Base-by-base conservation (phyloP, 2,888 invertebrate genomes). In the Phymatocera aterrima region DNA sequence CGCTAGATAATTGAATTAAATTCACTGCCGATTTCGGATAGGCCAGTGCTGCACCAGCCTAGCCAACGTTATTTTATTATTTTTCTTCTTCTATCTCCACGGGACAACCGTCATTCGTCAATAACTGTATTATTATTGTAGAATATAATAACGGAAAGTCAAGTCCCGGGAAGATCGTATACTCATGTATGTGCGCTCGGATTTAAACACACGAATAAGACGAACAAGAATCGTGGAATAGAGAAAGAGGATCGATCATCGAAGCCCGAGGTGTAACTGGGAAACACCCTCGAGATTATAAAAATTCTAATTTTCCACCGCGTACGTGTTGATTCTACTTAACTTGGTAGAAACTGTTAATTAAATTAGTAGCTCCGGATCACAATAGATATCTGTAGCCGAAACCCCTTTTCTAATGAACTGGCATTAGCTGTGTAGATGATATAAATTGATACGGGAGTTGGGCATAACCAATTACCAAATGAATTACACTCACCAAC, bases 391-490 rank as follows among this genome's bases (percentile, higher is more conserved):
- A 61, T n/a, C n/a, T n/a, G n/a, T 46, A 24, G 40, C n/a, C 57
- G 12, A 75, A 65, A 37, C 65, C 75, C 51, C 34, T 68, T 75
- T 57, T 75, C 37, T 60, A 57, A 54, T 75, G 40, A 57, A 57
- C 57, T 5, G 24, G 1, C 40, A 75, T 75, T 57, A 75, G 6
- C 48, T n/a, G n/a, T n/a, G n/a, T n/a, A n/a, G 51, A 54, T 0
- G 31, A 15, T 24, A 75, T 75, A 75, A 75, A 75, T 75, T 46
- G 40, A 57, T 57, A 31, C 40, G 40, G 40, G 10, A 43, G 31
- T 31, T 72, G 51, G 75, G 75, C 75, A 57, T 75, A 43, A 75
- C 75, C 75, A 75, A 75, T 75, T 75, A 75, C 24, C 15, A 64
- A 64, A 51, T 54, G 72, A 68, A 68, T 68, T 68, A 68, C 68